Conservation (phyloP, 1,140 invertebrate genomes). For the Caenorhabditis remanei region DNA sequence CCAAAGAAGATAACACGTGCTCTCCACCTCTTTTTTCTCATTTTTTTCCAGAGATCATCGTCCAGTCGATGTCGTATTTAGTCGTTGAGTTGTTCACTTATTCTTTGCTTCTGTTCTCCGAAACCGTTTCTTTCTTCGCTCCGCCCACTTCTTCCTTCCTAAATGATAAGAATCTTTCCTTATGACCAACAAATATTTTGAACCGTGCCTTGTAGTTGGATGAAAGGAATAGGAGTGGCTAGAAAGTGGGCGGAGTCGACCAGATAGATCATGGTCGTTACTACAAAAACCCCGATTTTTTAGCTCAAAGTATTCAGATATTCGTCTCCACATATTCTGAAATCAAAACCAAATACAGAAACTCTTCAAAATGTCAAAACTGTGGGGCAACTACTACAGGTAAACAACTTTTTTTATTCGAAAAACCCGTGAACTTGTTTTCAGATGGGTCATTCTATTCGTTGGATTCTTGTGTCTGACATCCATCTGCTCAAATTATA, state of each 20-base stretch:
- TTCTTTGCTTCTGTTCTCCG: constrained; percentile 33
- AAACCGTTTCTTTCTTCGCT: constrained; percentile 14
- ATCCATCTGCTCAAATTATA: constrained; percentile 64
- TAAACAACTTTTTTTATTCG: background rate
- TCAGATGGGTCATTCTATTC: background rate
- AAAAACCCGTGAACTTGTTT: background rate
- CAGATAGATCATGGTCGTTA: constrained; percentile 19
- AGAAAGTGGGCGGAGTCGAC: constrained; percentile 34
- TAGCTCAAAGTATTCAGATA: background rate
- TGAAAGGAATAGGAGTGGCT: background rate
- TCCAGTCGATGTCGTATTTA: constrained; percentile 28
- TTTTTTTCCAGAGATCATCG: background rate
- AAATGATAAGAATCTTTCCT: background rate
- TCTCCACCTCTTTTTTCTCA: background rate
- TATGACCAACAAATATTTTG: background rate
- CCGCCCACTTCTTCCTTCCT: background rate
- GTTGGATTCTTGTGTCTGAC: constrained; percentile 64
- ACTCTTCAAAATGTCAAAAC: background rate
- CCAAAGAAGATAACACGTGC: background rate
- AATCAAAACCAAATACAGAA: background rate
- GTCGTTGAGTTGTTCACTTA: constrained; percentile 40
- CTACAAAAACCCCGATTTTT: background rate
- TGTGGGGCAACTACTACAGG: constrained; percentile 41
- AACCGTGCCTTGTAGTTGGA: background rate
- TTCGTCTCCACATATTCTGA: background rate